Evolutionary conservation across 2,888 invertebrate species (phyloP).

Genomic region (Pristionchus entomophagus): DNA sequence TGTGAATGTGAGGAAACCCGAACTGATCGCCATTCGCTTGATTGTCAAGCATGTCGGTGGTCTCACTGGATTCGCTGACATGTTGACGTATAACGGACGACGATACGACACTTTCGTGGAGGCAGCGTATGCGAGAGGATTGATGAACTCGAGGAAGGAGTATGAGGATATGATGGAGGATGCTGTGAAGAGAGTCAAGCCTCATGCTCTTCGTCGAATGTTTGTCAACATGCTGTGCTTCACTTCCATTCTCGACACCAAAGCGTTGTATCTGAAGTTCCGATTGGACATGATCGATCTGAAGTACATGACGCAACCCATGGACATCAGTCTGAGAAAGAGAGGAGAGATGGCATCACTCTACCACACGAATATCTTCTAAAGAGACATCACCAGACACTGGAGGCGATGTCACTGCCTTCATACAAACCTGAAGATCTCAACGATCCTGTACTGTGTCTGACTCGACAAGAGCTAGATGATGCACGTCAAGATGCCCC

Average conservation of each 20-base stretch:
- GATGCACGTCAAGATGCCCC: neutral
- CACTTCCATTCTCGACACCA: too few species aligned
- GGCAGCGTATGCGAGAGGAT: neutral
- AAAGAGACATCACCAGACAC: neutral
- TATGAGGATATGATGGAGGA: neutral
- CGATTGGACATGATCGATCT: neutral
- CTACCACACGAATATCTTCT: neutral
- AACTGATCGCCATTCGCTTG: neutral
- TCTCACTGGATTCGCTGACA: neutral
- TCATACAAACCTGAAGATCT: neutral
- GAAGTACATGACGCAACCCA: neutral
- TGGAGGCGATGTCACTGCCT: neutral
- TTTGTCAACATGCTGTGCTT: neutral
- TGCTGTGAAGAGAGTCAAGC: neutral
- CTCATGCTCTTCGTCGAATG: neutral
- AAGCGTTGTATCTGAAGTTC: neutral
- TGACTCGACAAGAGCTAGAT: neutral
- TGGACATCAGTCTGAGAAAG: too few species aligned
- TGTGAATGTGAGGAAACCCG: neutral
- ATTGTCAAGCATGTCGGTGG: neutral
- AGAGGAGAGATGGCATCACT: neutral
- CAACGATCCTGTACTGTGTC: neutral
- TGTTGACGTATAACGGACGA: neutral
- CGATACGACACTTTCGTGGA: neutral
- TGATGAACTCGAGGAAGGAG: conserved; percentile 17